phyloP scores from a whole-genome alignment of 2,888 invertebrate genomes.

The Sphaerophoria taeniata region DNA sequence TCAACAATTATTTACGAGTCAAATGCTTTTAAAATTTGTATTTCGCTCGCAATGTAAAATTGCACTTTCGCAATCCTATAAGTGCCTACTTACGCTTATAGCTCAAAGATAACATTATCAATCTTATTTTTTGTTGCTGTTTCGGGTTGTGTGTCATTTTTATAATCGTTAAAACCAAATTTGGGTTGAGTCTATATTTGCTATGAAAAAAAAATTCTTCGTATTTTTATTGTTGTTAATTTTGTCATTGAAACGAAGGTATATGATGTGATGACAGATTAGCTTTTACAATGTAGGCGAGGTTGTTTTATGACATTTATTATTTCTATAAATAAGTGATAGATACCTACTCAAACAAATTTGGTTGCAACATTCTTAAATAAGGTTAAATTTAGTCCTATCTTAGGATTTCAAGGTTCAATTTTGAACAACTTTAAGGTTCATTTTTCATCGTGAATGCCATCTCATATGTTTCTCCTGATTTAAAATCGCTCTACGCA shows the following conservation, averaged over 20 bases:
- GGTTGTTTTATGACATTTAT: background rate
- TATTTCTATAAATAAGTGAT: slow-evolving; percentile 12
- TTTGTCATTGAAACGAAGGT: slow-evolving; percentile 27
- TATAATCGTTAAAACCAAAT: slow-evolving; percentile 44
- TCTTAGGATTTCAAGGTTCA: too few species aligned
- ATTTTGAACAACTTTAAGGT: too few species aligned
- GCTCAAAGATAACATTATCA: slow-evolving; percentile 42
- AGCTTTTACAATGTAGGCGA: slow-evolving; percentile 22
- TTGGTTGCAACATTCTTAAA: background rate
- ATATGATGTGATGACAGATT: slow-evolving; percentile 3
- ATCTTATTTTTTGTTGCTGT: slow-evolving; percentile 15
- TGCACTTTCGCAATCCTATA: slow-evolving; percentile 27
- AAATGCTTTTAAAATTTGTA: too few species aligned
- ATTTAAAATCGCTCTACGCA: too few species aligned
- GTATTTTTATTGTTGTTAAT: background rate
- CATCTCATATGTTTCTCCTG: too few species aligned
- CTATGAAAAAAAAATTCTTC: slow-evolving; percentile 8
- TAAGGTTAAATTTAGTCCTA: too few species aligned
- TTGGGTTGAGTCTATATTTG: slow-evolving; percentile 60
- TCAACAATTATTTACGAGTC: too few species aligned
- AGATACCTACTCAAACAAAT: too few species aligned
- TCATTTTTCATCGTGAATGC: too few species aligned
- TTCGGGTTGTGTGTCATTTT: slow-evolving; percentile 18
- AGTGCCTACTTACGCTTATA: background rate
- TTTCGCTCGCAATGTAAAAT: background rate